Percentiles rank a stretch among this genome's conserved stretches.
Evolutionary conservation across 1,140 invertebrate species (phyloP).

Genomic region (Psilanteris sp.): DNA sequence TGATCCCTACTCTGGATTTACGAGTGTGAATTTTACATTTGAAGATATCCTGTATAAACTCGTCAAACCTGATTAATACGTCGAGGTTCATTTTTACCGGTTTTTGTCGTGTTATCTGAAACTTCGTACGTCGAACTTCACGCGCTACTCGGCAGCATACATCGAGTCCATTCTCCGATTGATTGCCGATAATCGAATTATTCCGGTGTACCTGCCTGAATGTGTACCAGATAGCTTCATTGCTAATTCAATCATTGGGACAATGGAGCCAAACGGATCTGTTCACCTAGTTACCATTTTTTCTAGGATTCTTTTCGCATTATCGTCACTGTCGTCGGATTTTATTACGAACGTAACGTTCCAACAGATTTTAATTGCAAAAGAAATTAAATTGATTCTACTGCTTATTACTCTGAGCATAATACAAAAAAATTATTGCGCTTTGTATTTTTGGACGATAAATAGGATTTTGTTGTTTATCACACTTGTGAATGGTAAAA

Average conservation of each 20-base stretch:
- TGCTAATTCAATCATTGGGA: slow-evolving; percentile 69
- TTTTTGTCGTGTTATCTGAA: slow-evolving; percentile 31
- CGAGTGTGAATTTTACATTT: slow-evolving; percentile 2
- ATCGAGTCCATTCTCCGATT: slow-evolving; percentile 63
- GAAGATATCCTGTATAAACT: slow-evolving; percentile 12
- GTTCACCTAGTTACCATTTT: slow-evolving; percentile 59
- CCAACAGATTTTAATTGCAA: too few relatives aligned
- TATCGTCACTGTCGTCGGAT: slow-evolving; percentile 8
- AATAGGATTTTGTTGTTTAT: too few relatives aligned
- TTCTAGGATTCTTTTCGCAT: slow-evolving; percentile 27
- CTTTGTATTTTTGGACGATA: too few relatives aligned
- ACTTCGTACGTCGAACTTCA: slow-evolving; percentile 50
- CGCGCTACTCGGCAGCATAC: slow-evolving; percentile 42
- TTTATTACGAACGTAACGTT: too few relatives aligned
- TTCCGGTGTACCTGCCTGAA: slow-evolving; percentile 57
- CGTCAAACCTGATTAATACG: slow-evolving; percentile 49
- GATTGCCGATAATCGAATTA: slow-evolving; percentile 73
- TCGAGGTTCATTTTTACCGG: slow-evolving; percentile 44
- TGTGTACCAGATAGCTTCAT: slow-evolving; percentile 67
- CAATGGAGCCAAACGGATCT: slow-evolving; percentile 49
- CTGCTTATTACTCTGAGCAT: too few relatives aligned
- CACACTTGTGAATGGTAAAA: too few relatives aligned
- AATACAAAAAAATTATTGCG: too few relatives aligned
- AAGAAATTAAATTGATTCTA: too few relatives aligned
- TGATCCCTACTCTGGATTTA: slow-evolving; percentile 9